Conservation (phyloP, 2,113 vertebrate genomes). For the Neoarius graeffei region DNA sequence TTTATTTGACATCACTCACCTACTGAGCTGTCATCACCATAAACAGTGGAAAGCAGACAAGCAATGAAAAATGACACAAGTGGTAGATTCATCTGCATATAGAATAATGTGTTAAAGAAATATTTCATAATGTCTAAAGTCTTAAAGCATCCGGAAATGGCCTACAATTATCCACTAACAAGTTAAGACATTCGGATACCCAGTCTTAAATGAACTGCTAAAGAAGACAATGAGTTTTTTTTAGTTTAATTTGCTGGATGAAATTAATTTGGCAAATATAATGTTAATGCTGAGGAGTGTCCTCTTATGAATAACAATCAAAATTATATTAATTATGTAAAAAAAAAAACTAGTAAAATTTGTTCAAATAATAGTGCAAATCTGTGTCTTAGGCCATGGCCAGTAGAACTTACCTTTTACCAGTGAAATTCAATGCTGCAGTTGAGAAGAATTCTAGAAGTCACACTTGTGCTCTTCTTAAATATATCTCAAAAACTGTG, state of each 20-base stretch:
- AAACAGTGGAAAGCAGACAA: neutral
- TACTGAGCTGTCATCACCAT: neutral
- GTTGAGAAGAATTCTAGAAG: neutral
- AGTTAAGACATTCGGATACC: neutral
- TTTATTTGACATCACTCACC: conserved; percentile 22
- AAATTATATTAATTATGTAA: neutral
- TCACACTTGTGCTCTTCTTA: neutral
- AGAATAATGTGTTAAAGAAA: neutral
- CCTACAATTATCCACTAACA: neutral
- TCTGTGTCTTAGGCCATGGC: neutral
- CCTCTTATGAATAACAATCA: neutral
- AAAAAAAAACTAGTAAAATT: neutral
- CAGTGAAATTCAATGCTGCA: neutral
- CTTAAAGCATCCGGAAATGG: neutral
- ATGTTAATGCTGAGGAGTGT: neutral
- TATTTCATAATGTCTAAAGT: neutral
- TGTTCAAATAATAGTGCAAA: neutral
- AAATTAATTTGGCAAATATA: neutral
- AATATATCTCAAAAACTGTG: neutral
- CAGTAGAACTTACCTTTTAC: neutral
- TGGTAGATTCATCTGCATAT: conserved; percentile 26
- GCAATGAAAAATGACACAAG: neutral
- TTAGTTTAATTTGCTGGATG: neutral
- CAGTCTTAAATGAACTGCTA: neutral
- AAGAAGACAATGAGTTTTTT: neutral